Conservation (phyloP, 2,888 invertebrate genomes). For the Dicycla oo region DNA sequence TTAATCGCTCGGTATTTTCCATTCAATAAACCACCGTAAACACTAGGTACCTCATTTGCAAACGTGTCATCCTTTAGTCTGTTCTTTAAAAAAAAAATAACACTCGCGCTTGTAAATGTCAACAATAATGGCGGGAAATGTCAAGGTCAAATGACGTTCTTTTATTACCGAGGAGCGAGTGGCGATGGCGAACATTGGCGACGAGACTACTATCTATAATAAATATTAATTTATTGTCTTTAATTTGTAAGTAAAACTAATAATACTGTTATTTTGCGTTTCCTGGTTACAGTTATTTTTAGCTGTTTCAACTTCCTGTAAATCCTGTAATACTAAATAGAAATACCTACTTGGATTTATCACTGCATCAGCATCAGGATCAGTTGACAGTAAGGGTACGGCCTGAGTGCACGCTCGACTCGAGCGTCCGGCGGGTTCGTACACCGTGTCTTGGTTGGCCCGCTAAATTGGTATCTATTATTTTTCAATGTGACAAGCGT, state of each 20-base stretch:
- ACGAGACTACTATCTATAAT: neutral
- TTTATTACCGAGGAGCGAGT: conserved; percentile 30
- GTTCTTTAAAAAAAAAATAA: conserved; percentile 42
- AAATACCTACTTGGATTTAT: too few species aligned
- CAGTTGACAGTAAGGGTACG: too few species aligned
- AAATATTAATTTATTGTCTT: conserved; percentile 17
- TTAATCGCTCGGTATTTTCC: conserved; percentile 6
- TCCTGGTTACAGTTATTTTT: conserved; percentile 13
- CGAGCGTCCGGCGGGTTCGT: too few species aligned
- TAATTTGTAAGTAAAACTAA: neutral
- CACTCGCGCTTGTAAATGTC: conserved; percentile 65
- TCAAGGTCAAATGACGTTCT: conserved; percentile 62
- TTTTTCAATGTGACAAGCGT: too few species aligned
- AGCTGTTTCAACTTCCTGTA: neutral
- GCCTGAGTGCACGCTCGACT: too few species aligned
- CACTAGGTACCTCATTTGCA: conserved; percentile 46
- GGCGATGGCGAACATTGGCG: conserved; percentile 7
- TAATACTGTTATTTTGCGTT: neutral
- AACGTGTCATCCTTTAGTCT: conserved; percentile 56
- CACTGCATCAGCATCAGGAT: too few species aligned
- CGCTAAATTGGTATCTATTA: too few species aligned
- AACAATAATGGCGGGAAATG: conserved; percentile 59
- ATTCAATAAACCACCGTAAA: conserved; percentile 22
- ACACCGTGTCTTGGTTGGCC: too few species aligned
- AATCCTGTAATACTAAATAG: neutral